Percentiles rank a stretch among this genome's conserved stretches.
phyloP scores from a whole-genome alignment of 2,888 invertebrate genomes.

The Orchesellides sinensis region DNA sequence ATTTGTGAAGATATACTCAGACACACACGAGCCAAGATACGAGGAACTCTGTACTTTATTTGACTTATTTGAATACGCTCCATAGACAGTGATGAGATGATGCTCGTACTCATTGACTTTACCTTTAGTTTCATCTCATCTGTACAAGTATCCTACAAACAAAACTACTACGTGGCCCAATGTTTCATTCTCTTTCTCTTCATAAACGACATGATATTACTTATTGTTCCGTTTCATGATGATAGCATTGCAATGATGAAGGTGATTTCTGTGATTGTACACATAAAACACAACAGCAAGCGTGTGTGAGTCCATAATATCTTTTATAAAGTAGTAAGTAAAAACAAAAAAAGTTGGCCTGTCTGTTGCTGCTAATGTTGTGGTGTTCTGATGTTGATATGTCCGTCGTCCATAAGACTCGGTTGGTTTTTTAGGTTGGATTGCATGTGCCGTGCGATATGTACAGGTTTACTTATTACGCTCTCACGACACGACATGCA shows the following conservation, averaged over 20 bases:
- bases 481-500: too few relatives aligned
- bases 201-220: slow-evolving; percentile 41
- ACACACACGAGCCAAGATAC: slow-evolving; percentile 49
- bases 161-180: too few relatives aligned
- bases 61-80: too few relatives aligned
- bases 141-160: slow-evolving; percentile 13
- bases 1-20: slow-evolving; percentile 9
- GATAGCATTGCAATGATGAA: slow-evolving; percentile 5
- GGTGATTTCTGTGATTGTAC: slow-evolving; percentile 39
- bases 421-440: too few relatives aligned
- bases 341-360: slow-evolving; percentile 21
- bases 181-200: slow-evolving; percentile 15
- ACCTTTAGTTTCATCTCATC: slow-evolving; percentile 34
- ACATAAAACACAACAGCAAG: slow-evolving; percentile 44
- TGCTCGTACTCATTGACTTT: slow-evolving; percentile 32
- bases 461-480: too few relatives aligned
- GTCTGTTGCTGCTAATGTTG: slow-evolving; percentile 41
- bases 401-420: slow-evolving; percentile 33
- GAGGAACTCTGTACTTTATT: slow-evolving; percentile 47
- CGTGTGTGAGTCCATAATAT: slow-evolving; percentile 8
- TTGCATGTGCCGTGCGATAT: too few relatives aligned
- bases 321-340: neutral
- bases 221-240: slow-evolving; percentile 22
- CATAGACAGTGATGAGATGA: slow-evolving; percentile 3
- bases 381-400: slow-evolving; percentile 23